Evolutionary conservation across 2,888 invertebrate genomes (phyloP).

Genomic region (Cantharis lateralis): DNA sequence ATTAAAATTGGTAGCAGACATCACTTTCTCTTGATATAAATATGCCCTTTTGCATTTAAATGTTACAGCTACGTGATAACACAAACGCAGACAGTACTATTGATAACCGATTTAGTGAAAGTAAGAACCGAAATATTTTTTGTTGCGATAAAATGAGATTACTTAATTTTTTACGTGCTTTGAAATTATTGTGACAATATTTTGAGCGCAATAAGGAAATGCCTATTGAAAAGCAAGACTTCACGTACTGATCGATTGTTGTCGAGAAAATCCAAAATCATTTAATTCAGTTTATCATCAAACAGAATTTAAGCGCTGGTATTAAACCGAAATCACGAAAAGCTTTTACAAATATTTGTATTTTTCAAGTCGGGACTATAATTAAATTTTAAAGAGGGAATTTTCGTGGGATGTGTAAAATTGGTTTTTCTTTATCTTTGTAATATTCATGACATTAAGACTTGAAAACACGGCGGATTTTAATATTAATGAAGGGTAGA

Average conservation of each 20-base stretch:
- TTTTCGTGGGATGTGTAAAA: not conserved
- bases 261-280: not conserved
- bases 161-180: not conserved
- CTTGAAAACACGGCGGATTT: not conserved
- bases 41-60: constrained; percentile 21
- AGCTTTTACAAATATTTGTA: not conserved
- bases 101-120: not conserved
- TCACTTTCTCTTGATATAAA: constrained; percentile 32
- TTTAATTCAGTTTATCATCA: not conserved
- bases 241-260: not conserved
- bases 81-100: constrained; percentile 4
- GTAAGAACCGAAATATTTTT: not conserved
- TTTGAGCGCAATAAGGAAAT: not conserved
- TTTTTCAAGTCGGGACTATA: not conserved
- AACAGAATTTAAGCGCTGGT: not conserved
- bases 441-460: not conserved
- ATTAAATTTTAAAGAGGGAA: not conserved
- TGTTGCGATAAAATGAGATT: not conserved
- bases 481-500: not conserved
- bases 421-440: not conserved
- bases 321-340: not conserved
- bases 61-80: constrained; percentile 11
- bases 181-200: not conserved
- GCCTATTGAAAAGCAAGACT: not conserved
- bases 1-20: constrained; percentile 37